These are phyloP conservation scores for Daboia siamensis DNA, from an alignment of 2,113 vertebrate genomes.

Conservation along the genomic window DNA sequence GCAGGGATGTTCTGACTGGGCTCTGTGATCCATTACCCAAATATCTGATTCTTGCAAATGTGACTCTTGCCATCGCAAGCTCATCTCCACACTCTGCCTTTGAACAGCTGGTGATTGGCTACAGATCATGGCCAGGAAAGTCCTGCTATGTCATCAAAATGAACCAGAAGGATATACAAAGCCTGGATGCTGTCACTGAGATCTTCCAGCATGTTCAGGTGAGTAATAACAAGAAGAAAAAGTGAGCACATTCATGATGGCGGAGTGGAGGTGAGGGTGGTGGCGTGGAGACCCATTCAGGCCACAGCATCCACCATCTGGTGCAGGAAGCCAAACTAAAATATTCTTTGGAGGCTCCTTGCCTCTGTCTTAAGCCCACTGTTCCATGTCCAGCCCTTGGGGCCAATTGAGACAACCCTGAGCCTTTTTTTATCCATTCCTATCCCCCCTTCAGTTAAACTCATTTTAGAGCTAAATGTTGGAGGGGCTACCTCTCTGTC, in stretches of 20 bases:
- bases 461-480: no score
- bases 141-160: slow-evolving; percentile 68
- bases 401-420: no score
- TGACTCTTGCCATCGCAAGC: neutral
- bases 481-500: no score
- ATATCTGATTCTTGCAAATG: neutral
- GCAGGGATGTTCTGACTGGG: no score
- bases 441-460: no score
- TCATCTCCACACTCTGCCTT: neutral
- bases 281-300: neutral
- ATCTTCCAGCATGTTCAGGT: slow-evolving; percentile 47
- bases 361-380: neutral
- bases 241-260: no score
- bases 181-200: slow-evolving; percentile 58
- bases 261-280: no score
- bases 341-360: neutral
- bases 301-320: neutral
- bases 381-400: neutral
- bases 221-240: neutral
- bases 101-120: slow-evolving; percentile 69
- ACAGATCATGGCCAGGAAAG: slow-evolving; percentile 58
- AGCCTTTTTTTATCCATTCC: no score
- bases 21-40: neutral
- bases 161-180: slow-evolving; percentile 61
- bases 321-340: neutral